phyloP scores from a whole-genome alignment of 35 echinoderm and acorn worm species.

The Antedon bifida region DNA sequence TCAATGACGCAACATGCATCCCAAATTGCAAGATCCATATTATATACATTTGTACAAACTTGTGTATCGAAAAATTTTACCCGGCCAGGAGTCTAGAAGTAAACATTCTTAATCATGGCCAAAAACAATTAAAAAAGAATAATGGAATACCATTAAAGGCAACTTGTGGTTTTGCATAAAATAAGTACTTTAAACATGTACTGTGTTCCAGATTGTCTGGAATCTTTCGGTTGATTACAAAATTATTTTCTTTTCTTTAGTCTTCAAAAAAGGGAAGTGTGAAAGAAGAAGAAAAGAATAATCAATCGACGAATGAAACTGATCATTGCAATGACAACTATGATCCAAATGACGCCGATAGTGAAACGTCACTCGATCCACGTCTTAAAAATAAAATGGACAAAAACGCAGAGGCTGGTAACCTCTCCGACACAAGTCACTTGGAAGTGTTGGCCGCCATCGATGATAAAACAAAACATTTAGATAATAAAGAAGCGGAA shows the following conservation, averaged over 20 bases:
- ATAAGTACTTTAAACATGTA: too few relatives aligned
- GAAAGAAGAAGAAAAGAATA: slow-evolving; percentile 11
- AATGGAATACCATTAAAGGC: too few relatives aligned
- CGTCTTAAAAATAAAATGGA: not conserved
- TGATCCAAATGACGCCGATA: slow-evolving; percentile 93
- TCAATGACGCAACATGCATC: too few relatives aligned
- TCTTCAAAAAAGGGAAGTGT: slow-evolving; percentile 12
- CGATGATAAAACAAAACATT: not conserved
- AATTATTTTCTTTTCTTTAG: not conserved
- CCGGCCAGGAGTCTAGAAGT: too few relatives aligned
- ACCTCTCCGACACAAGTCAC: not conserved
- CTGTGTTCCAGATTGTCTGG: too few relatives aligned
- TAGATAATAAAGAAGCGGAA: not conserved
- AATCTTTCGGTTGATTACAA: too few relatives aligned
- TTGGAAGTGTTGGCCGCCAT: not conserved
- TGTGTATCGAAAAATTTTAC: too few relatives aligned
- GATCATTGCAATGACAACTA: slow-evolving; percentile 11
- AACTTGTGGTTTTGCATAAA: too few relatives aligned
- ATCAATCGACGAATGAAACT: slow-evolving; percentile 54
- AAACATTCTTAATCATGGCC: too few relatives aligned
- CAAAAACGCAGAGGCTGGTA: not conserved
- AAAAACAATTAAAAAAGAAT: too few relatives aligned
- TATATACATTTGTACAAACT: too few relatives aligned
- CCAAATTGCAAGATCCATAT: too few relatives aligned
- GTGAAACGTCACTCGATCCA: slow-evolving; percentile 50